Conservation (phyloP, 2,888 invertebrate species). For the Mimumesa dahlbomi region DNA sequence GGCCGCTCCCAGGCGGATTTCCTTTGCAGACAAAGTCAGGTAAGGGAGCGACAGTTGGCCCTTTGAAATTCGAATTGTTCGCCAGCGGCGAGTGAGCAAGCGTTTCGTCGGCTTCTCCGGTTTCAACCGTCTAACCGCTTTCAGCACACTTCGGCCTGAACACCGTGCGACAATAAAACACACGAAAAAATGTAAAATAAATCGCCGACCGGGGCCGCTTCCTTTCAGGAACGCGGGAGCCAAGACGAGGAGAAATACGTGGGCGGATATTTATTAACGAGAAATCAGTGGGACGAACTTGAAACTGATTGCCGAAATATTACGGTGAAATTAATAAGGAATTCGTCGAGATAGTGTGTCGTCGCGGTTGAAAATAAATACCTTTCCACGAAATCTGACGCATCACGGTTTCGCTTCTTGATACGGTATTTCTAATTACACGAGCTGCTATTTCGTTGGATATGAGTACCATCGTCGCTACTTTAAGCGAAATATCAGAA, state of each 20-base stretch:
- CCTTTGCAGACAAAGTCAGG: conserved; percentile 62
- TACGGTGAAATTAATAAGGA: too few species aligned
- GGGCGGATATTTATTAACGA: background rate
- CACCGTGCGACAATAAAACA: conserved; percentile 63
- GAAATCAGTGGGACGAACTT: too few species aligned
- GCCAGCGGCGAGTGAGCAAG: conserved; percentile 75
- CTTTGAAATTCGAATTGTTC: conserved; percentile 75
- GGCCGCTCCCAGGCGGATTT: conserved; percentile 55
- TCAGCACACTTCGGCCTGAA: conserved; percentile 70
- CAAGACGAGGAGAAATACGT: background rate
- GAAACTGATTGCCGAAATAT: too few species aligned
- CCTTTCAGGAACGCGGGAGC: conserved; percentile 25
- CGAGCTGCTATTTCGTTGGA: too few species aligned
- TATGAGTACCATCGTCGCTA: too few species aligned
- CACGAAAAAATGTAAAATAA: conserved; percentile 52
- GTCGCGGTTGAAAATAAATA: too few species aligned
- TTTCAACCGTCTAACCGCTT: conserved; percentile 80
- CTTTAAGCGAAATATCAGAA: too few species aligned
- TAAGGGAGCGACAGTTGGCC: conserved; percentile 67
- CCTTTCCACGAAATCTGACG: too few species aligned
- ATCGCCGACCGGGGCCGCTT: conserved; percentile 42
- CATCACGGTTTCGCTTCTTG: too few species aligned
- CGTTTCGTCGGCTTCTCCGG: conserved; percentile 78
- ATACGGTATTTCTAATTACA: too few species aligned
- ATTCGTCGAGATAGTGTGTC: too few species aligned